phyloP scores from a whole-genome alignment of 2,888 invertebrate genomes.

The Pyrocoelia pectoralis region DNA sequence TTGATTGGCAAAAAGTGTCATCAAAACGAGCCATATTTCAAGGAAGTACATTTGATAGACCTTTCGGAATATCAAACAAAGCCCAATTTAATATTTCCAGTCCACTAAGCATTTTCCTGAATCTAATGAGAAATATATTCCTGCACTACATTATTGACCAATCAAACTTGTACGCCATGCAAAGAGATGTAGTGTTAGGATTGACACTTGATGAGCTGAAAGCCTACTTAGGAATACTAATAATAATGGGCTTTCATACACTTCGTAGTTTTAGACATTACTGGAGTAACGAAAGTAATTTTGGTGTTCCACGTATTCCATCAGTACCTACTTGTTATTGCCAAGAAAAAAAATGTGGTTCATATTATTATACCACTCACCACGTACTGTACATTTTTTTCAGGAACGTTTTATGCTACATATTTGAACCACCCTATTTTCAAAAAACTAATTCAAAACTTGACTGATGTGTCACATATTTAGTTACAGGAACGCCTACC shows the following conservation, averaged over 20 bases:
- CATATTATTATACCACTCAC: no score
- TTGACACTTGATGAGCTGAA: not conserved
- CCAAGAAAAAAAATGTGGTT: no score
- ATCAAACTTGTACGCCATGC: slow-evolving; percentile 6
- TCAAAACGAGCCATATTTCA: not conserved
- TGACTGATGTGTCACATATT: no score
- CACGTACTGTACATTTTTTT: no score
- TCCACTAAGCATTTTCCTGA: not conserved
- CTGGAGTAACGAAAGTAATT: not conserved
- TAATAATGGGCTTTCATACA: slow-evolving; percentile 13
- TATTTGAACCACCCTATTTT: no score
- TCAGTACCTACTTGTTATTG: no score
- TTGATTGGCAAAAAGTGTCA: not conserved
- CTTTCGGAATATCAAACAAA: not conserved
- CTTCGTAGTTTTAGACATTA: not conserved
- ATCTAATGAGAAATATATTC: not conserved
- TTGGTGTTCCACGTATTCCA: not conserved
- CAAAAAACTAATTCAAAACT: no score
- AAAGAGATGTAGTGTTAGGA: not conserved
- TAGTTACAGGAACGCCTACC: no score
- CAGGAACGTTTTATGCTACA: no score
- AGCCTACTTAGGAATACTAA: slow-evolving; percentile 3
- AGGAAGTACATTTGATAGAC: not conserved
- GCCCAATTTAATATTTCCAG: not conserved
- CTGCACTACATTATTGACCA: slow-evolving; percentile 10